Base-by-base conservation (phyloP, 2,888 invertebrate genomes). In the Carabus problematicus region DNA sequence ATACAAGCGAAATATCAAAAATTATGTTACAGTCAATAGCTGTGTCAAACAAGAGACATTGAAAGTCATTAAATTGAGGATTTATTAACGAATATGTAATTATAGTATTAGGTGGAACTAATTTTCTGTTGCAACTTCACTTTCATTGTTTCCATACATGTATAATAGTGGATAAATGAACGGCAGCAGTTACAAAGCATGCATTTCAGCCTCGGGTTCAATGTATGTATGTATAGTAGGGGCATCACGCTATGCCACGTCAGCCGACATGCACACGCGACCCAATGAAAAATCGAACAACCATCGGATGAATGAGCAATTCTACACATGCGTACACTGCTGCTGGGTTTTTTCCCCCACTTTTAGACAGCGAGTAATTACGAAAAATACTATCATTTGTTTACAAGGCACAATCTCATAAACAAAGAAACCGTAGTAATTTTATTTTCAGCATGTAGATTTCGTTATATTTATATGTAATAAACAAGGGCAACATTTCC, bases 71-170 rank as follows among this genome's bases (percentile, higher is more conserved):
- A 40, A 66, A 8, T 59, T 18, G 39, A 47, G 45, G 43, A 40
- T 55, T 45, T 56, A 56, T 58, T 42, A 56, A 64, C 52, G 41
- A 49, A 29, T 12, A 55, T 40, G 55, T 55, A 64, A 64, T 64
- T 54, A 49, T n/a, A 59, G 49, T 47, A 49, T 58, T 59, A 66
- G 59, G 59, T 59, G 47, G 47, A 49, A 59, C 58, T 59, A 52
- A 59, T 59, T 66, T 56, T 59, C 66, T 8, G 18, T 29, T 19
- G 47, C 19, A 47, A 66, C 58, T 47, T 47, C 47, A 47, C 47
- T 47, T 47, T 47, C 47, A 47, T 47, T 47, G 47, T 47, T 47
- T 47, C 16, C 47, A 29, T 29, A 29, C 47, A 47, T 47, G 47
- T 11, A 47, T 14, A 14, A 47, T 12, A 47, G 16, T 14, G 47